Base-by-base conservation (phyloP, 64 coral and sea anemone species). In the Astreopora myriophthalma region DNA sequence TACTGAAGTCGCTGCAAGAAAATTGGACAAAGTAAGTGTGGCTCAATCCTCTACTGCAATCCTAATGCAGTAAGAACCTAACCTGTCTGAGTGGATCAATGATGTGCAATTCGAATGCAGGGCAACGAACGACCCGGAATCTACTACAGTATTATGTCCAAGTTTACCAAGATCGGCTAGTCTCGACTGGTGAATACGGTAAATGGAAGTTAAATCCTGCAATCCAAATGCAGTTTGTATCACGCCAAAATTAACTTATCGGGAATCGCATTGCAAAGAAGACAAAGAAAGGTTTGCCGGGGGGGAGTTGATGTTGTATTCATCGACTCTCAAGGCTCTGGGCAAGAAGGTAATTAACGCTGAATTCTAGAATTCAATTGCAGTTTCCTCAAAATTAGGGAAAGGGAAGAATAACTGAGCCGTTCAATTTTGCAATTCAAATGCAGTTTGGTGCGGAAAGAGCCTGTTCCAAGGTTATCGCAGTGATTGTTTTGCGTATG, bases 61-160 rank as follows among this genome's bases (percentile, higher is more conserved):
- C 61, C 79, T 83, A 83, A 83, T 83, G 79, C 79, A 83, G 79
- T n/a, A 24, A 61, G 20, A 36, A 34, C 39, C 0, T 11, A 31
- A 83, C 52, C 38, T 7, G 48, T 27, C 1, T 36, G 75, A 9
- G 13, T 35, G 9, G 9, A 38, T 55, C 51, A 55, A 55, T 17
- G 9, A 57, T 66, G 75, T 78, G 79, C 79, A 83, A 83, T 66
- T 65, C 79, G 34, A 83, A 83, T 83, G 79, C 79, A 83, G 28
- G 20, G 29, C 30, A 83, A 83, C n/a, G 29, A 12, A 73, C 32
- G 14, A 37, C 6, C 17, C 0, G 33, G 34, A 73, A 20, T 55
- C 17, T 55, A 62, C n/a, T n/a, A n/a, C n/a, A n/a, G n/a, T n/a
- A n/a, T n/a, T n/a, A n/a, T n/a, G n/a, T n/a, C n/a, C n/a, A n/a